These are phyloP conservation scores for Dasysyrphus tricinctus DNA, from an alignment of 2,888 invertebrate species.

Conservation along the genomic window DNA sequence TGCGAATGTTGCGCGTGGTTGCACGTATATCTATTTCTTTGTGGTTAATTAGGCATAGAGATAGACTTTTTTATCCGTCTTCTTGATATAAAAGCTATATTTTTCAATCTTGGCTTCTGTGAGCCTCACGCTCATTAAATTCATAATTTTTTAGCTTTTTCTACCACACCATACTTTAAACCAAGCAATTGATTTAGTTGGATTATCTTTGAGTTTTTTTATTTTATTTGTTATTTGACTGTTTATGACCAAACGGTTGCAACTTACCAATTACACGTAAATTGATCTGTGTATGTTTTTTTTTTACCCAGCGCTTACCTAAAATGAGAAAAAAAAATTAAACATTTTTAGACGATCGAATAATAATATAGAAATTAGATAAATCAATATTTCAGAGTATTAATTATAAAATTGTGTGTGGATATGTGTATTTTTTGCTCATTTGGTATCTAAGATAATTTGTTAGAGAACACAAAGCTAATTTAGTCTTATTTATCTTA, in stretches of 20 bases:
- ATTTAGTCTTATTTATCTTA: constrained; percentile 58
- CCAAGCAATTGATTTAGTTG: constrained; percentile 3
- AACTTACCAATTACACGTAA: constrained; percentile 72
- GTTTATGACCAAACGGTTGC: constrained; percentile 29
- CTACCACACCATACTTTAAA: neutral
- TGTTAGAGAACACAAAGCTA: constrained; percentile 50
- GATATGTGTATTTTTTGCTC: constrained; percentile 25
- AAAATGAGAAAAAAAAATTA: constrained; percentile 53
- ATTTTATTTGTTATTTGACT: neutral
- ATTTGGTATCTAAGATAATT: constrained; percentile 53
- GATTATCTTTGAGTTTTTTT: constrained; percentile 35
- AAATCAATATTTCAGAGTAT: constrained; percentile 52
- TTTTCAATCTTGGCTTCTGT: constrained; percentile 10
- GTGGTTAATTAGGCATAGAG: constrained; percentile 63
- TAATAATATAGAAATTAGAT: constrained; percentile 47
- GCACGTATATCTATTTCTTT: constrained; percentile 60
- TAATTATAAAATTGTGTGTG: constrained; percentile 45
- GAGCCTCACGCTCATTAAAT: constrained; percentile 67
- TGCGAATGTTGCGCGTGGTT: constrained; percentile 72
- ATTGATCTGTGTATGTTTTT: constrained; percentile 42
- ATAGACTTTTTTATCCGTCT: constrained; percentile 36
- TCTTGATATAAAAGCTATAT: constrained; percentile 4
- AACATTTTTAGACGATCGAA: constrained; percentile 21
- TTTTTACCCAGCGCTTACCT: constrained; percentile 50
- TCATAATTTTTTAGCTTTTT: constrained; percentile 53